These are phyloP conservation scores for Cynopterus sphinx DNA, from an alignment of 2,797 vertebrate genomes.

Conservation along the genomic window DNA sequence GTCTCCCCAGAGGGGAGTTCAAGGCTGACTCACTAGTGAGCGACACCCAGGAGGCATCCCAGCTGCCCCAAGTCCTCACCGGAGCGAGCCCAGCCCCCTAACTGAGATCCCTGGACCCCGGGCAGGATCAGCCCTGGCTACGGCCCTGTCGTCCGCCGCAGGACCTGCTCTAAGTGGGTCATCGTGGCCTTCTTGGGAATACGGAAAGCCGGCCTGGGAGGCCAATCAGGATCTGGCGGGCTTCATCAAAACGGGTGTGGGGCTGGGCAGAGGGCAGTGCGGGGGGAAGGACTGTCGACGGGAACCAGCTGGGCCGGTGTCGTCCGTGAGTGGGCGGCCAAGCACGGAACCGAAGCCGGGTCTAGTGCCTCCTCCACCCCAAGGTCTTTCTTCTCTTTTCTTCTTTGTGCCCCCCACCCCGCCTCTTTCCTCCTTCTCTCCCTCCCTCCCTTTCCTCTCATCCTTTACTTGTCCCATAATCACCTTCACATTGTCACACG, in stretches of 20 bases:
- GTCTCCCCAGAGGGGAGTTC: neutral
- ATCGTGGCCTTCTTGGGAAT: neutral
- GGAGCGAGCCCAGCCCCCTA: constrained; percentile 12
- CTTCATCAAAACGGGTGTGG: neutral
- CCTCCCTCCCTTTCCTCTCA: neutral
- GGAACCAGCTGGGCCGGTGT: neutral
- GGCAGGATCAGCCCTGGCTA: neutral
- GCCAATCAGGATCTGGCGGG: neutral
- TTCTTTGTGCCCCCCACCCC: neutral
- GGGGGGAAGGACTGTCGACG: neutral
- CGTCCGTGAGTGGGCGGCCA: neutral
- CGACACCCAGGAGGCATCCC: constrained; percentile 14
- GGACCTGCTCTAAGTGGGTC: constrained; percentile 63
- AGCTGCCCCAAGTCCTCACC: neutral
- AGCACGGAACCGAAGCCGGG: neutral
- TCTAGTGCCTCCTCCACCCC: neutral
- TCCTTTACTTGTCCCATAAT: neutral
- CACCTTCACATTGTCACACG: neutral
- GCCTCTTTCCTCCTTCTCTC: too few species aligned
- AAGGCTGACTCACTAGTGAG: constrained; percentile 56
- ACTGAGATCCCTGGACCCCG: constrained; percentile 35
- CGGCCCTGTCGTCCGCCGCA: neutral
- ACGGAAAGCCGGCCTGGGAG: neutral
- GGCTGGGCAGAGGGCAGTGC: neutral
- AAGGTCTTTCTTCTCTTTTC: neutral